These are phyloP conservation scores for Gandaritis pyraliata DNA, from an alignment of 2,888 invertebrate genomes.

Conservation along the genomic window DNA sequence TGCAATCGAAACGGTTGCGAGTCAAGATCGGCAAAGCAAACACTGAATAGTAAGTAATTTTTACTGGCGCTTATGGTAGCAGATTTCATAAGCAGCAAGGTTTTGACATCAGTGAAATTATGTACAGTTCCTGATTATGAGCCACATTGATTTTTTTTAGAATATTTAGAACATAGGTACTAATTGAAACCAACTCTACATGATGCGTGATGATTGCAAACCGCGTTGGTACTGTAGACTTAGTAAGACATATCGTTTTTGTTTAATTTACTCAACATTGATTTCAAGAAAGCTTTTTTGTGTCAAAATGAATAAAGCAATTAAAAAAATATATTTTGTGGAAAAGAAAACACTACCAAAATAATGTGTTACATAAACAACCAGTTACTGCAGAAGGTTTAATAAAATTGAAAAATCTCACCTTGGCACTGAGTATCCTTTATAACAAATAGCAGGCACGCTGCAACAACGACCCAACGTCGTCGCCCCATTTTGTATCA, in stretches of 20 bases:
- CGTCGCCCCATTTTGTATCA: constrained; percentile 72
- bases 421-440: constrained; percentile 78
- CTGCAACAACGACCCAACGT: constrained; percentile 75
- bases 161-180: background rate
- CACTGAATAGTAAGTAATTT: background rate
- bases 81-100: constrained; percentile 1
- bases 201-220: too few relatives aligned
- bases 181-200: too few relatives aligned
- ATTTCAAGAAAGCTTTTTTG: too few relatives aligned
- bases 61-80: background rate
- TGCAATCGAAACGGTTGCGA: constrained; percentile 1
- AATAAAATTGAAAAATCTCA: constrained; percentile 46
- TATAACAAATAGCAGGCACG: constrained; percentile 72
- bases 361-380: constrained; percentile 1
- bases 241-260: too few relatives aligned
- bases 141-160: background rate
- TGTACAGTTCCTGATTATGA: background rate
- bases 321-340: too few relatives aligned
- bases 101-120: background rate
- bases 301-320: too few relatives aligned
- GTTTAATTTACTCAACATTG: too few relatives aligned
- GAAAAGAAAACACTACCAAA: background rate
- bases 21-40: constrained; percentile 4
- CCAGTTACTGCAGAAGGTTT: background rate
- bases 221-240: too few relatives aligned